Base-by-base conservation (phyloP, 2,888 invertebrate species). In the Tinea pellionella region DNA sequence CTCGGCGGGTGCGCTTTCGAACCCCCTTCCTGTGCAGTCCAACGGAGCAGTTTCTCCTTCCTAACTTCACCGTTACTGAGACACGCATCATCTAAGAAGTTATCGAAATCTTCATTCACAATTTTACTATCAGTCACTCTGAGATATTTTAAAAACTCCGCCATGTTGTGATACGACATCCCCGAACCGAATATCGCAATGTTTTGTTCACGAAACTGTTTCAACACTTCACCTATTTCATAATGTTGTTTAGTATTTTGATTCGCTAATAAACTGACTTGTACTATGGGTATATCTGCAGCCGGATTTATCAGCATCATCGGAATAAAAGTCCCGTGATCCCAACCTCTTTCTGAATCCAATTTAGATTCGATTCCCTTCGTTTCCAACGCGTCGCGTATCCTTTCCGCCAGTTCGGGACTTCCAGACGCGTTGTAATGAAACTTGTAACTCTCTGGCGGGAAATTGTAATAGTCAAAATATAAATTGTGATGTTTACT, bases 271-370 rank as follows among this genome's bases (percentile, higher is more conserved):
- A 77, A 67, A 0, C 75, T 76, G 24, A 77, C 61, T 64, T 77
- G 77, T 1, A 77, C 61, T 7, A 77, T 68, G 0, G 77, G 76
- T 15, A 77, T 70, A 19, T 76, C 65, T 0, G 75, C 75, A n/a
- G 63, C 63, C 0, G 77, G 75, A n/a, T 74, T 69, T 0, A 75
- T 71, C 9, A 77, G 58, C 69, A 77, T 70, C 77, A 77, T 76
- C 0, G 77, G 77, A 61, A 77, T 70, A 37, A 76, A 77, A 1
- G 74, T 72, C 64, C 77, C 77, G 43, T 77, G 77, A 64, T 77
- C 77, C 77, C 77, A 77, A 30, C 74, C 74, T 67, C 77, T 68
- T 63, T 68, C 37, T 8, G 63, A 64, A 47, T 77, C 77, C 51
- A 77, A 59, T 15, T 60, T 60, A 0, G 73, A 68, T 6, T 55